These are phyloP conservation scores for Scarus forsteni DNA, from an alignment of 2,797 vertebrate genomes.

Conservation along the genomic window DNA sequence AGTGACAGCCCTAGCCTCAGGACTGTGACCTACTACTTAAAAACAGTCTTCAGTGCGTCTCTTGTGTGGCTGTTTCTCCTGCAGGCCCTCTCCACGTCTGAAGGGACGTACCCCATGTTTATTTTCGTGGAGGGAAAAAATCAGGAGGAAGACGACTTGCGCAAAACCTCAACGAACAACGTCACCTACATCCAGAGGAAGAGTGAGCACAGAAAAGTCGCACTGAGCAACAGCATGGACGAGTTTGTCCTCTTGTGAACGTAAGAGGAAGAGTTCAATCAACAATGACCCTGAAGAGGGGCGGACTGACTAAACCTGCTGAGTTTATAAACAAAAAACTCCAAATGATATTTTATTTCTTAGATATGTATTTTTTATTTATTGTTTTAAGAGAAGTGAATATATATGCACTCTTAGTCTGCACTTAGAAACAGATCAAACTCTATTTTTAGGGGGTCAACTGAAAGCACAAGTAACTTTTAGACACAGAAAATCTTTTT, in stretches of 20 bases:
- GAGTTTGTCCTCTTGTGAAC: slow-evolving; percentile 92
- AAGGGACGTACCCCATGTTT: slow-evolving; percentile 90
- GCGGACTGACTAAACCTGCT: slow-evolving; percentile 24
- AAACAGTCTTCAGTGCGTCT: no score
- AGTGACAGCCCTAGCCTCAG: no score
- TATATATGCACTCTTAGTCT: not conserved
- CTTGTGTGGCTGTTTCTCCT: not conserved
- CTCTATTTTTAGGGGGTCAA: no score
- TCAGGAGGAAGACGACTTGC: slow-evolving; percentile 77
- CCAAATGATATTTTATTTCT: slow-evolving; percentile 29
- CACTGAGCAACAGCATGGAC: slow-evolving; percentile 81
- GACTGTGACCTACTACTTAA: no score
- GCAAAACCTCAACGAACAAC: slow-evolving; percentile 55
- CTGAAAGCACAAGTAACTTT: no score
- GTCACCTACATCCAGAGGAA: slow-evolving; percentile 63
- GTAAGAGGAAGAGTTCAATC: not conserved
- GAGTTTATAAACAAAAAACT: not conserved
- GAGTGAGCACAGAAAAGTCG: slow-evolving; percentile 45
- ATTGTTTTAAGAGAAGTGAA: slow-evolving; percentile 42
- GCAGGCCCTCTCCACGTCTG: slow-evolving; percentile 85
- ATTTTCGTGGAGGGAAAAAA: slow-evolving; percentile 86
- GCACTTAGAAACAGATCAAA: no score
- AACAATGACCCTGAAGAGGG: not conserved
- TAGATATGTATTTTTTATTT: slow-evolving; percentile 47
- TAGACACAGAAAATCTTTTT: not conserved